A percentile compares a stretch with the other conserved stretches of the same genome.
phyloP scores from a whole-genome alignment of 2,888 invertebrate genomes.

The Galerucella nymphaeae region DNA sequence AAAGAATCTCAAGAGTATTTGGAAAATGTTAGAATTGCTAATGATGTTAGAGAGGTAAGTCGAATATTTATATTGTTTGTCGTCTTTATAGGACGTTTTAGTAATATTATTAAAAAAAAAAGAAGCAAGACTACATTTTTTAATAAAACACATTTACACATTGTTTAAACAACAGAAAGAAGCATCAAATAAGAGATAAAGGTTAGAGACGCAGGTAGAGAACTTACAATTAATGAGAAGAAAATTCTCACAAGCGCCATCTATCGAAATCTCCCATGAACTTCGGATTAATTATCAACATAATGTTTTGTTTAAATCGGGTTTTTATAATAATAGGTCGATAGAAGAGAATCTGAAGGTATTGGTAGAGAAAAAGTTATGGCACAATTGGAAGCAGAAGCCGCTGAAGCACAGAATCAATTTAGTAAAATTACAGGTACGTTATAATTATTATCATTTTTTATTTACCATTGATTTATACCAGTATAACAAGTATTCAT shows the following conservation, averaged over 20 bases:
- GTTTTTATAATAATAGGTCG: conserved; percentile 50
- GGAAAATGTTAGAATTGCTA: conserved; percentile 81
- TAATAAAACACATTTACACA: no score
- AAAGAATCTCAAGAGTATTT: conserved; percentile 79
- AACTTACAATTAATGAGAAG: no score
- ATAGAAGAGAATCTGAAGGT: conserved; percentile 69
- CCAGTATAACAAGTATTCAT: no score
- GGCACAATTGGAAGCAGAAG: conserved; percentile 75
- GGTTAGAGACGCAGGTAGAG: no score
- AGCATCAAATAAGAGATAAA: no score
- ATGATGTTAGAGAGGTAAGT: conserved; percentile 74
- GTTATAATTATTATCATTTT: background rate
- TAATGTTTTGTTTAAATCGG: background rate
- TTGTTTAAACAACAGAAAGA: no score
- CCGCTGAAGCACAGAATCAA: conserved; percentile 70
- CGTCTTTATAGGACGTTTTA: no score
- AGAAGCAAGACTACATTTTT: no score
- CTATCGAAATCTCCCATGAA: no score
- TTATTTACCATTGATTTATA: no score
- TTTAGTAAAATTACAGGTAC: conserved; percentile 70
- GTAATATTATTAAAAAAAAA: no score
- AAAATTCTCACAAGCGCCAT: no score
- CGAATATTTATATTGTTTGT: background rate
- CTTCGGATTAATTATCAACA: background rate
- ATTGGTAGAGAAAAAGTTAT: conserved; percentile 65